Conservation (phyloP, 2,797 vertebrate genomes). For the Eleutherodactylus coqui region DNA sequence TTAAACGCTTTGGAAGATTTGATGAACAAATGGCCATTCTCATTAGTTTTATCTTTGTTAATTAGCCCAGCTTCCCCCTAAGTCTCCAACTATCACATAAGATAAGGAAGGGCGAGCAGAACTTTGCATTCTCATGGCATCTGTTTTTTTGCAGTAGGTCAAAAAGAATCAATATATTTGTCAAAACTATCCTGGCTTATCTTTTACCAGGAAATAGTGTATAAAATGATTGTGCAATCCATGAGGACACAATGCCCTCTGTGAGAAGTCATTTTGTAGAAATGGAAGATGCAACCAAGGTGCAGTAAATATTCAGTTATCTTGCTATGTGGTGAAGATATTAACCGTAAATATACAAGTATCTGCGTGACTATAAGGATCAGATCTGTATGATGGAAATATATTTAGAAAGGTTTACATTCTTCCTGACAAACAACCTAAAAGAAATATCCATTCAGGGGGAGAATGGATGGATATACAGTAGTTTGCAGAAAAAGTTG, state of each 20-base stretch:
- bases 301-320: not conserved
- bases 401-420: no score
- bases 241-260: slow-evolving; percentile 39
- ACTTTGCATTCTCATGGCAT: slow-evolving; percentile 32
- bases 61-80: slow-evolving; percentile 45
- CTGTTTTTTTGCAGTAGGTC: slow-evolving; percentile 47
- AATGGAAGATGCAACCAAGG: not conserved
- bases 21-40: slow-evolving; percentile 38
- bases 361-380: not conserved
- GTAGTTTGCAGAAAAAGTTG: no score
- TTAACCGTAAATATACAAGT: not conserved
- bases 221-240: slow-evolving; percentile 20
- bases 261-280: not conserved
- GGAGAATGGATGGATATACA: no score
- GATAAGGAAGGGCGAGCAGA: slow-evolving; percentile 31
- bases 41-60: slow-evolving; percentile 57
- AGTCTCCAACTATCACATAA: slow-evolving; percentile 22
- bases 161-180: slow-evolving; percentile 70
- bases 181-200: slow-evolving; percentile 72
- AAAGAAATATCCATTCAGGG: no score
- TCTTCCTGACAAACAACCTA: no score
- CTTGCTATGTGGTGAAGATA: not conserved
- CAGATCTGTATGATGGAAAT: no score
- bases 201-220: slow-evolving; percentile 52
- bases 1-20: slow-evolving; percentile 33